Conservation (phyloP, 2,888 invertebrate genomes). For the Troglohyphantes excavatus region DNA sequence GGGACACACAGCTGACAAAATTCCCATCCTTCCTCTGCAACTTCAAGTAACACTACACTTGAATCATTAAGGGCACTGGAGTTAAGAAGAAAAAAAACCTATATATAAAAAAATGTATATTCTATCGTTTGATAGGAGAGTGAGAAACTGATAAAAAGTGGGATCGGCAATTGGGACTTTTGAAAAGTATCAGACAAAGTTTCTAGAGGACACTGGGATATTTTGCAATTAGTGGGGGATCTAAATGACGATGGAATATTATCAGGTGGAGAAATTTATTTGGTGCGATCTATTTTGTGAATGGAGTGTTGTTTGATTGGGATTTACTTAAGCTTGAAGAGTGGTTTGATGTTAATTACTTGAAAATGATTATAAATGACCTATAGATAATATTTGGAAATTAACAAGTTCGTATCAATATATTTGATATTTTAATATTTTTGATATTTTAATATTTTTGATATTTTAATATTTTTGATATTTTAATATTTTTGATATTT, state of each 20-base stretch:
- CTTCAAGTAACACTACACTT: slow-evolving; percentile 32
- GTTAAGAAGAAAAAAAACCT: not conserved
- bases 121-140: not conserved
- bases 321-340: too few species aligned
- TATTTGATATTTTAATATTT: too few species aligned
- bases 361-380: too few species aligned
- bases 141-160: slow-evolving; percentile 16
- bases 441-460: too few species aligned
- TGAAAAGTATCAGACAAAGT: slow-evolving; percentile 10
- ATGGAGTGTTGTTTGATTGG: too few species aligned
- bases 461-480: too few species aligned
- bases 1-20: slow-evolving; percentile 39
- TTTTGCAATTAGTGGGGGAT: slow-evolving; percentile 25
- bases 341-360: too few species aligned
- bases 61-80: slow-evolving; percentile 56
- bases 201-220: not conserved
- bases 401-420: too few species aligned
- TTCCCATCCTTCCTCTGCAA: slow-evolving; percentile 17
- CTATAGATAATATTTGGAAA: too few species aligned
- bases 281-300: too few species aligned
- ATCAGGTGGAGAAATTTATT: not conserved
- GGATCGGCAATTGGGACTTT: slow-evolving; percentile 12
- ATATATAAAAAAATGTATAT: not conserved
- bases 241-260: slow-evolving; percentile 3
- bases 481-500: too few species aligned